A percentile compares a stretch with the other conserved stretches of the same genome.
These are phyloP conservation scores for Athalia rosae DNA, from an alignment of 2,888 invertebrate species.

Conservation along the genomic window DNA sequence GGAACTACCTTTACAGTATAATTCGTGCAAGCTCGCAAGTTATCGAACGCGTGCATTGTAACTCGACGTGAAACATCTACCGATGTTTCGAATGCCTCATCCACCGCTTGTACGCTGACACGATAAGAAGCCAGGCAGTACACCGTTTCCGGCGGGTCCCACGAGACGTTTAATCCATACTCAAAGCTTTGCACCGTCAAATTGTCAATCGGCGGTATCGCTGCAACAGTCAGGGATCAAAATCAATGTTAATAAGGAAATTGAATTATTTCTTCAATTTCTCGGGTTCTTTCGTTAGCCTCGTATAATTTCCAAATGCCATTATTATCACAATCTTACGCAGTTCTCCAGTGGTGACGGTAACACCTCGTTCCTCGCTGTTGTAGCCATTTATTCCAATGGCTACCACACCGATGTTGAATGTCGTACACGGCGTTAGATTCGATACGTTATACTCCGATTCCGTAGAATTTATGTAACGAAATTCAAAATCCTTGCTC, in stretches of 20 bases:
- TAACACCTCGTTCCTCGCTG: neutral
- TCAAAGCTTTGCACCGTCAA: neutral
- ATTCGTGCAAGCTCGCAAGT: conserved; percentile 47
- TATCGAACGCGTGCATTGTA: conserved; percentile 10
- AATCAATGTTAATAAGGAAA: neutral
- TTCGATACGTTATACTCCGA: conserved; percentile 49
- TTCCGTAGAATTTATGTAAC: neutral
- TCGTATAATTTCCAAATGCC: neutral
- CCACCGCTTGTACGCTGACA: neutral
- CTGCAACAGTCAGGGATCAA: neutral
- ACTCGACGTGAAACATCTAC: conserved; percentile 24
- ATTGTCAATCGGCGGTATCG: neutral
- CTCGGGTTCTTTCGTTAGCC: neutral
- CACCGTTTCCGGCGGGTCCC: conserved; percentile 14
- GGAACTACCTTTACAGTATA: conserved; percentile 51
- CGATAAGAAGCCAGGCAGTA: neutral
- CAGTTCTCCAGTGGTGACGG: neutral
- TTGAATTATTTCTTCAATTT: neutral
- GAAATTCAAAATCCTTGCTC: neutral
- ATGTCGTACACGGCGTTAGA: conserved; percentile 56
- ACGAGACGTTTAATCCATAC: conserved; percentile 2
- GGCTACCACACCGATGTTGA: conserved; percentile 55
- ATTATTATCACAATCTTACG: neutral
- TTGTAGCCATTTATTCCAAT: neutral
- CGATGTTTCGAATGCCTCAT: neutral